Evolutionary conservation across 2,113 vertebrate genomes (phyloP).

Genomic region (Planiliza haematocheilus): DNA sequence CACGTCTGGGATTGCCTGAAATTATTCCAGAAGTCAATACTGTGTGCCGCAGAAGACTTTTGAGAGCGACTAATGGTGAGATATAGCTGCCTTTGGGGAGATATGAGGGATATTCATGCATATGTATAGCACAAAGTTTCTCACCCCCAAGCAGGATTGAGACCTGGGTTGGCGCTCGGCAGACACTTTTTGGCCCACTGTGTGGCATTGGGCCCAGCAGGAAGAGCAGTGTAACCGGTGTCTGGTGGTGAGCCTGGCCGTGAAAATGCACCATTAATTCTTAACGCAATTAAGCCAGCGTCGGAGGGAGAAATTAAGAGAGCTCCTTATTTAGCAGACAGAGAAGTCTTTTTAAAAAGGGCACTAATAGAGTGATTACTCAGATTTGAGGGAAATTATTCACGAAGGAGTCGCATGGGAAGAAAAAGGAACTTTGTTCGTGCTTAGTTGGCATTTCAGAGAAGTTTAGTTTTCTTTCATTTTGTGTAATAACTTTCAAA

Average conservation of each 20-base stretch:
- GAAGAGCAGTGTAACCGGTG: conserved; percentile 91
- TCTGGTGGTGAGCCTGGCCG: conserved; percentile 93
- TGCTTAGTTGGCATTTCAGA: conserved; percentile 63
- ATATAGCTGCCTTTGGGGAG: conserved; percentile 93
- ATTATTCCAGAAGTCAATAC: conserved; percentile 98
- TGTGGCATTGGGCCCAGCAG: conserved; percentile 92
- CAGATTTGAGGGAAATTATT: conserved; percentile 78
- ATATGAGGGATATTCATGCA: conserved; percentile 84
- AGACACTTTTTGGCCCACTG: conserved; percentile 90
- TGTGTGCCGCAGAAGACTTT: conserved; percentile 83
- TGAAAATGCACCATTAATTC: conserved; percentile 95
- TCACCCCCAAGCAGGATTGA: conserved; percentile 84
- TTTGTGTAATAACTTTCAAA: conserved; percentile 51
- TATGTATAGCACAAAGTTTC: conserved; percentile 79
- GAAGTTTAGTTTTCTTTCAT: conserved; percentile 51
- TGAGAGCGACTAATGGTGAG: conserved; percentile 93
- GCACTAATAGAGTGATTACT: conserved; percentile 91
- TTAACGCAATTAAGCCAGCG: conserved; percentile 94
- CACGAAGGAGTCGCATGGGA: conserved; percentile 64
- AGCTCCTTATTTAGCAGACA: conserved; percentile 91
- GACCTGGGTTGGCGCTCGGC: conserved; percentile 89
- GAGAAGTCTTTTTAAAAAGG: conserved; percentile 88
- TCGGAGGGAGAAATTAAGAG: conserved; percentile 94
- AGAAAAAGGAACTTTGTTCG: conserved; percentile 41
- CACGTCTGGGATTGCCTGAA: conserved; percentile 91